These are phyloP conservation scores for Neodon shergylaensis DNA, from an alignment of 2,113 vertebrate genomes.

Conservation along the genomic window DNA sequence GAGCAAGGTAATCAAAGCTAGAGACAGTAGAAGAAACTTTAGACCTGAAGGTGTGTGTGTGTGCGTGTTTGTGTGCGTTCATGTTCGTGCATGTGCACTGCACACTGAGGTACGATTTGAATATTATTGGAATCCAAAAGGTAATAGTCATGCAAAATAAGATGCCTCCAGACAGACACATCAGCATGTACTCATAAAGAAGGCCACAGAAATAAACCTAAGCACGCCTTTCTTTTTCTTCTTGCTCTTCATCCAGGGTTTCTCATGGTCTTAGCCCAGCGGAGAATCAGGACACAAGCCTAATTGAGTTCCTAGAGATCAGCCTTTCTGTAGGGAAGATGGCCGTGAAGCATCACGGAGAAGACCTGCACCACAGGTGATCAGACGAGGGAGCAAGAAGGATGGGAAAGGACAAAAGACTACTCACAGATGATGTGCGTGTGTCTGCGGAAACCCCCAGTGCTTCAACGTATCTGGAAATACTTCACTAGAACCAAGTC, in stretches of 20 bases:
- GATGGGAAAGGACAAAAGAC: not conserved
- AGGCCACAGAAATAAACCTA: not conserved
- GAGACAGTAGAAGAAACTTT: not conserved
- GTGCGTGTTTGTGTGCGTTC: no score
- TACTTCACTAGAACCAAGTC: not conserved
- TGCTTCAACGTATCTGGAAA: not conserved
- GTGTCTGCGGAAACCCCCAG: not conserved
- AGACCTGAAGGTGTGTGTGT: not conserved
- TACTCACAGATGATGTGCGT: not conserved
- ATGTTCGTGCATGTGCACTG: no score
- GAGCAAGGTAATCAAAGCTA: not conserved
- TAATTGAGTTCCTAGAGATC: not conserved
- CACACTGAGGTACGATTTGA: not conserved
- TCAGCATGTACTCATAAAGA: not conserved
- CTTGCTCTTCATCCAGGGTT: not conserved
- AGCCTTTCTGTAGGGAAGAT: not conserved
- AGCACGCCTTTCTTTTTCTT: not conserved
- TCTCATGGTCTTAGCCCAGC: not conserved
- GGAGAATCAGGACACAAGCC: not conserved
- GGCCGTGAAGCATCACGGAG: not conserved
- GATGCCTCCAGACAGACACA: not conserved
- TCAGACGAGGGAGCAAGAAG: not conserved
- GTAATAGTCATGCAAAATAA: not conserved
- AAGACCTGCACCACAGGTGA: not conserved
- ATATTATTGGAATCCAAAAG: not conserved